Percentiles rank a stretch among this genome's conserved stretches.
Conservation (phyloP, 2,888 invertebrate species). For the Metellina segmentata region DNA sequence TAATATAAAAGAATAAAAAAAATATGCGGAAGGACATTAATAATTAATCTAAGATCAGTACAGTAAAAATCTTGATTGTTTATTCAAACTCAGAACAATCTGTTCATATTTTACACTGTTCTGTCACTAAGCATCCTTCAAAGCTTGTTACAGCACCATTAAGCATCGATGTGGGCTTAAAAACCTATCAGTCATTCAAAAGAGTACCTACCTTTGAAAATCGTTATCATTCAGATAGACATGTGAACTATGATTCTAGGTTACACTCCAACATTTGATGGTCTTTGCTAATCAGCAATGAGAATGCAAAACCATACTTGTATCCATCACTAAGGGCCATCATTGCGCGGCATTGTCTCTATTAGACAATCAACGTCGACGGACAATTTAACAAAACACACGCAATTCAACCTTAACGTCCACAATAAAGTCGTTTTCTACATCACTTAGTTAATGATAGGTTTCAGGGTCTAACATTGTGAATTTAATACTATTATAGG, state of each 20-base stretch:
- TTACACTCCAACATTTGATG: neutral
- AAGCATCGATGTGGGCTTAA: neutral
- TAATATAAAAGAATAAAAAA: too few species aligned
- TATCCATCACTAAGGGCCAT: neutral
- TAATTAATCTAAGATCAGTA: too few species aligned
- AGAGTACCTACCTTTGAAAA: neutral
- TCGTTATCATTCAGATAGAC: neutral
- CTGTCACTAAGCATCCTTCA: neutral
- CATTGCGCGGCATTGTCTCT: neutral
- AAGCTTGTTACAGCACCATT: neutral
- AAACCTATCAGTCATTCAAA: neutral
- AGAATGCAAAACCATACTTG: neutral
- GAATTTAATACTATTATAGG: neutral
- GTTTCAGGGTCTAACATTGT: neutral
- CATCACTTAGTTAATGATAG: neutral
- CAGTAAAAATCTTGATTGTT: too few species aligned
- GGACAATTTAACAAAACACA: neutral
- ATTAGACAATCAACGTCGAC: neutral
- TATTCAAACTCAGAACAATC: too few species aligned
- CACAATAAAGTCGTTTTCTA: neutral
- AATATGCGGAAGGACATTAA: too few species aligned
- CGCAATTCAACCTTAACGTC: neutral
- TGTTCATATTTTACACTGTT: too few species aligned
- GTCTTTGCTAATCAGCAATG: neutral
- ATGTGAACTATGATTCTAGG: neutral